phyloP scores from a whole-genome alignment of 1,140 invertebrate genomes.

The Papilio polytes region DNA sequence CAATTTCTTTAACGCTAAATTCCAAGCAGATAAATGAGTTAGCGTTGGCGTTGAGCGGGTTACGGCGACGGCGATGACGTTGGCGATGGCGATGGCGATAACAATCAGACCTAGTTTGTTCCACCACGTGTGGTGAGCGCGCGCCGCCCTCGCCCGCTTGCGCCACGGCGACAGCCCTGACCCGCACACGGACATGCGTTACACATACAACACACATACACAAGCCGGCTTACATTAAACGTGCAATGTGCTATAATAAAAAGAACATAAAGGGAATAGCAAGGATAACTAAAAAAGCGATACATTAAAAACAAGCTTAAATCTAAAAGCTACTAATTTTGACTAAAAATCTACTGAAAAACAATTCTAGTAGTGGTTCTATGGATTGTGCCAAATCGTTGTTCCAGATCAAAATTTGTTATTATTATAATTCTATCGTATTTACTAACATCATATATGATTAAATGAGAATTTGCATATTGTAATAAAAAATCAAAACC shows the following conservation, averaged over 20 bases:
- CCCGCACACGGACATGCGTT: constrained; percentile 43
- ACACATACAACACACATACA: constrained; percentile 38
- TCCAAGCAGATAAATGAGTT: no score
- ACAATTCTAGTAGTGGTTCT: no score
- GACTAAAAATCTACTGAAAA: no score
- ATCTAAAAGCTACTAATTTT: no score
- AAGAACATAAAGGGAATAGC: background rate
- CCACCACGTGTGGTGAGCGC: background rate
- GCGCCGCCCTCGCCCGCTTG: constrained; percentile 28
- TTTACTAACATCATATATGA: no score
- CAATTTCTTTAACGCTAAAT: no score
- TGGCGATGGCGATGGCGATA: background rate
- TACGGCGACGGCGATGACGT: background rate
- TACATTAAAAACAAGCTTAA: no score
- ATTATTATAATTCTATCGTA: no score
- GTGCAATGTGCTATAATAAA: background rate
- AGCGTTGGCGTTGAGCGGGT: background rate
- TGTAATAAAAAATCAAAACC: no score
- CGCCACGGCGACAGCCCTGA: constrained; percentile 36
- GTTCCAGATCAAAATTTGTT: no score
- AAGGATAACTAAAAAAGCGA: background rate
- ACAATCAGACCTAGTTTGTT: constrained; percentile 22
- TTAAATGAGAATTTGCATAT: no score
- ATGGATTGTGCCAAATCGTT: no score
- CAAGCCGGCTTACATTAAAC: background rate